Conservation (phyloP, 2,113 vertebrate genomes). For the Petrocephalus zakoni region DNA sequence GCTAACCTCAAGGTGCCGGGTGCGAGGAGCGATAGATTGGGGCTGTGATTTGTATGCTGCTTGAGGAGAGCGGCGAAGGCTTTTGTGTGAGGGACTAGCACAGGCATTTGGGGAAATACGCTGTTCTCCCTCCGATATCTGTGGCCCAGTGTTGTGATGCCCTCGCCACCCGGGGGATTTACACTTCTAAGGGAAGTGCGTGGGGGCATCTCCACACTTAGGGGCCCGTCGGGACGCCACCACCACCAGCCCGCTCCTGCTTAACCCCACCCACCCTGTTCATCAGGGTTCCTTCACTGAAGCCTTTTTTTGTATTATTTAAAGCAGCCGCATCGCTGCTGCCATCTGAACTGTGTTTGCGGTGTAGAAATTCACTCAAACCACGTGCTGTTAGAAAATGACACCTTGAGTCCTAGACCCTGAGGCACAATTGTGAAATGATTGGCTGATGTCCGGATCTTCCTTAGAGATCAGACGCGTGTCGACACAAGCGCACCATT, state of each 20-base stretch:
- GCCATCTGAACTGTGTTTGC: neutral
- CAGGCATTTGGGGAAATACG: slow-evolving; percentile 35
- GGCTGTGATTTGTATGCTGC: slow-evolving; percentile 80
- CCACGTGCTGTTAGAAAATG: neutral
- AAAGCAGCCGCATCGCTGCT: neutral
- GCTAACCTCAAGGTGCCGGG: slow-evolving; percentile 89
- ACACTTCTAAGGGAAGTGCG: slow-evolving; percentile 31
- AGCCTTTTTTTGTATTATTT: neutral
- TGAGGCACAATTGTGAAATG: neutral
- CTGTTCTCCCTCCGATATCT: slow-evolving; percentile 22
- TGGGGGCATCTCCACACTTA: neutral
- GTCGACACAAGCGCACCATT: neutral
- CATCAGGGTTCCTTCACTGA: neutral
- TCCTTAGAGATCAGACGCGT: neutral
- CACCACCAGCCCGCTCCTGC: neutral
- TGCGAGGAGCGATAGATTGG: slow-evolving; percentile 78
- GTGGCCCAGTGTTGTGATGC: slow-evolving; percentile 40
- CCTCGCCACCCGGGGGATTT: slow-evolving; percentile 46
- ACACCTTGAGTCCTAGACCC: neutral
- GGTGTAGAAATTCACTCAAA: neutral
- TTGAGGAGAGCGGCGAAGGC: slow-evolving; percentile 38
- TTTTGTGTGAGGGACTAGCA: slow-evolving; percentile 43
- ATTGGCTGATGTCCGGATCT: neutral
- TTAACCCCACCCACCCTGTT: neutral
- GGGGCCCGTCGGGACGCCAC: neutral